Conservation (phyloP, 2,113 vertebrate genomes). For the Ammodytes marinus region DNA sequence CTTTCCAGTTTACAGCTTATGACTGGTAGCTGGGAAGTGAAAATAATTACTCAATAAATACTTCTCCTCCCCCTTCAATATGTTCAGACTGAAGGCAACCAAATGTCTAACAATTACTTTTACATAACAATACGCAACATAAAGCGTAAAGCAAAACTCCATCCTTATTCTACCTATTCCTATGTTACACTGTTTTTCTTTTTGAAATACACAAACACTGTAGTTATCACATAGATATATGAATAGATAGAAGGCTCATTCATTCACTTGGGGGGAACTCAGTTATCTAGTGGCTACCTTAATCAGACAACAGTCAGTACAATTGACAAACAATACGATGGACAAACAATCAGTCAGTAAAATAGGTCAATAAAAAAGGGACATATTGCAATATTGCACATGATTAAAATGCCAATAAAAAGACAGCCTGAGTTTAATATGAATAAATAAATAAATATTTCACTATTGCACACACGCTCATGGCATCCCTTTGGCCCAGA, state of each 20-base stretch:
- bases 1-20: neutral
- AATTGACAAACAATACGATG: too few species aligned
- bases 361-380: too few species aligned
- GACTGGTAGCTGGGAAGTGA: neutral
- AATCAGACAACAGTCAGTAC: too few species aligned
- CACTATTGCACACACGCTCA: constrained; percentile 6
- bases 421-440: too few species aligned
- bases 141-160: constrained; percentile 1
- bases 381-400: too few species aligned
- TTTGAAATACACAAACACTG: constrained; percentile 31
- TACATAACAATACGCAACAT: neutral
- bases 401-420: too few species aligned
- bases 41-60: neutral
- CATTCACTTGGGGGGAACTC: too few species aligned
- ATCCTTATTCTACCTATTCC: neutral
- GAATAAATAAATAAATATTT: too few species aligned
- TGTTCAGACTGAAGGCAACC: constrained; percentile 10
- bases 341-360: too few species aligned
- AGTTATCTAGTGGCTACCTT: too few species aligned
- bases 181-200: neutral
- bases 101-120: constrained; percentile 4
- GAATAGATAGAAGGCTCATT: too few species aligned
- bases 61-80: neutral
- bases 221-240: too few species aligned
- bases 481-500: constrained; percentile 52